Evolutionary conservation across 2,888 invertebrate genomes (phyloP).

Genomic region (Rhagonycha fulva): DNA sequence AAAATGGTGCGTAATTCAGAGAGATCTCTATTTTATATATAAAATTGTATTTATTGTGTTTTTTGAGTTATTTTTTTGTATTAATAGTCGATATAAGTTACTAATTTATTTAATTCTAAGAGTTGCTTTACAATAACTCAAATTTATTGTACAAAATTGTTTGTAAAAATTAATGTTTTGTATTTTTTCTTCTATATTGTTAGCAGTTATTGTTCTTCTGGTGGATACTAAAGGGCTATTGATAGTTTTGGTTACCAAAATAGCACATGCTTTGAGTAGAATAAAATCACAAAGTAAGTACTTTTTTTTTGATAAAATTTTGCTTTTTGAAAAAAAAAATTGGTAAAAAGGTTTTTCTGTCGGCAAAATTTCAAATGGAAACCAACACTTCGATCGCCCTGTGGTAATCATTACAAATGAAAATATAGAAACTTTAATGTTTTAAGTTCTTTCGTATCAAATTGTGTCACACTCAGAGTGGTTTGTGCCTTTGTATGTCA

Average conservation of each 20-base stretch:
- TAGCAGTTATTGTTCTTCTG: neutral
- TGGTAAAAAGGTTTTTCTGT: neutral
- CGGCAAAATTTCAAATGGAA: neutral
- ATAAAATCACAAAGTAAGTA: too few species aligned
- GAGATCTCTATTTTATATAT: neutral
- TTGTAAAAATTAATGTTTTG: neutral
- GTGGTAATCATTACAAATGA: neutral
- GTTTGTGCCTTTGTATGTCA: constrained; percentile 44
- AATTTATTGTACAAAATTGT: neutral
- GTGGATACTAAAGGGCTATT: neutral
- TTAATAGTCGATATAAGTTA: neutral
- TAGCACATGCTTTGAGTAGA: too few species aligned
- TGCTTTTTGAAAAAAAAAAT: too few species aligned
- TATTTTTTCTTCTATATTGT: neutral
- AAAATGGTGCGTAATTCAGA: neutral
- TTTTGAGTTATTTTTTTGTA: neutral
- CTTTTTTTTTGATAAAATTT: too few species aligned
- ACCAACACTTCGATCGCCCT: neutral
- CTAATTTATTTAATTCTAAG: neutral
- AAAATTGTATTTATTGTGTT: neutral
- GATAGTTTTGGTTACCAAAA: neutral
- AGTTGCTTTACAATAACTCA: neutral
- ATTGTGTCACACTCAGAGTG: constrained; percentile 36
- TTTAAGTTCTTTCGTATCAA: neutral
- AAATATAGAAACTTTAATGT: neutral